Conservation (phyloP, 1,140 invertebrate genomes). For the Samia ricini region DNA sequence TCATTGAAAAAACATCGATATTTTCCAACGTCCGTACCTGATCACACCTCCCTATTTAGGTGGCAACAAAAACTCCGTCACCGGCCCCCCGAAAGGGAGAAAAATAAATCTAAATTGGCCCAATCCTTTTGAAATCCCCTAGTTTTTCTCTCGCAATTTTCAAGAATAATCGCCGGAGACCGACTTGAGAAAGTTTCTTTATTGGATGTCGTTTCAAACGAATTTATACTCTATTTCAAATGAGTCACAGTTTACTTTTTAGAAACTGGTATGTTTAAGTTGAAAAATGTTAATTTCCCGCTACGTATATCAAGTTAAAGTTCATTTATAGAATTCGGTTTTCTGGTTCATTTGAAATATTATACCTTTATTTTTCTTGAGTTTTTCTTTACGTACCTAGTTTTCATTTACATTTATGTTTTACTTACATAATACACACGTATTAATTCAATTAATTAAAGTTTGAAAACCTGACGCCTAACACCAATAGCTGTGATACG, state of each 20-base stretch:
- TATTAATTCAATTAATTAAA: too few species aligned
- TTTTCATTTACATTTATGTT: too few species aligned
- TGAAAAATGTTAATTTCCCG: conserved; percentile 41
- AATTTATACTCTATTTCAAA: conserved; percentile 19
- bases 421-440: too few species aligned
- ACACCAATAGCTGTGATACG: too few species aligned
- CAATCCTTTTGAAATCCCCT: conserved; percentile 68
- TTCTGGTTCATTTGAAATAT: conserved; percentile 21
- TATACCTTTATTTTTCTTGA: not conserved
- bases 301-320: conserved; percentile 32
- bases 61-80: conserved; percentile 48
- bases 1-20: not conserved
- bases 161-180: conserved; percentile 56
- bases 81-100: conserved; percentile 48
- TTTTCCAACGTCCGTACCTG: not conserved
- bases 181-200: conserved; percentile 50
- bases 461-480: too few species aligned
- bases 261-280: not conserved
- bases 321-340: conserved; percentile 35
- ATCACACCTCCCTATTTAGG: conserved; percentile 31
- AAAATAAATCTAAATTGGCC: conserved; percentile 74
- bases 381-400: too few species aligned
- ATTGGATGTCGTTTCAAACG: not conserved
- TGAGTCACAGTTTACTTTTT: conserved; percentile 11
- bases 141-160: conserved; percentile 65